A percentile compares a stretch with the other conserved stretches of the same genome.
These are phyloP conservation scores for Amphipoea oculea DNA, from an alignment of 2,888 invertebrate species.

Conservation along the genomic window DNA sequence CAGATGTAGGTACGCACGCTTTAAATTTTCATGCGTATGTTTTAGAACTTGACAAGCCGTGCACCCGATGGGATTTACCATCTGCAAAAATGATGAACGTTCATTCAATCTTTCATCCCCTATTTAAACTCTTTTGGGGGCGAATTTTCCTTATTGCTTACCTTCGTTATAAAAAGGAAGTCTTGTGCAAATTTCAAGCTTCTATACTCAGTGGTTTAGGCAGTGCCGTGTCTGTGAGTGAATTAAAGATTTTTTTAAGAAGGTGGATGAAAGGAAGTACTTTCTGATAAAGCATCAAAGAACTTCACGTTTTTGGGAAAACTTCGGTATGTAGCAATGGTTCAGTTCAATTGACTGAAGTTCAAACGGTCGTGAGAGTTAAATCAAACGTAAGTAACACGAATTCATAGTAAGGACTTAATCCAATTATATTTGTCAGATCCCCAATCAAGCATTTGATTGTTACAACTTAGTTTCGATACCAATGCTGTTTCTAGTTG, in stretches of 20 bases:
- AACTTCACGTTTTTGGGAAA: not conserved
- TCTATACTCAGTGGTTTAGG: not conserved
- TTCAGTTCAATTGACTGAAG: not conserved
- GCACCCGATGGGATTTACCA: not conserved
- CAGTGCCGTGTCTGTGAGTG: not conserved
- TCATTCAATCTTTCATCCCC: not conserved
- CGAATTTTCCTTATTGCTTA: not conserved
- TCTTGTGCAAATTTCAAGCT: not conserved
- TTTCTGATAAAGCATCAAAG: not conserved
- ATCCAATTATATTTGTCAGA: conserved; percentile 36
- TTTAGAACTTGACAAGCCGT: not conserved
- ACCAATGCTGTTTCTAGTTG: conserved; percentile 8
- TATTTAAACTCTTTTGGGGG: not conserved
- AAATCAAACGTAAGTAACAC: conserved; percentile 11
- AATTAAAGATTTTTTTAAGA: not conserved
- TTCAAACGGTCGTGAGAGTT: not conserved
- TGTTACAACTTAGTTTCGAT: conserved; percentile 31
- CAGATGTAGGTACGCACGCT: not conserved
- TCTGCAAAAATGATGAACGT: not conserved
- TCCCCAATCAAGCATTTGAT: conserved; percentile 44
- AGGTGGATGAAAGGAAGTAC: not conserved
- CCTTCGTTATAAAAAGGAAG: not conserved
- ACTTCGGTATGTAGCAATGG: too few relatives aligned
- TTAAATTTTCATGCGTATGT: conserved; percentile 22
- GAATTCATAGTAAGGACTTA: conserved; percentile 10